A percentile compares a stretch with the other conserved stretches of the same genome.
phyloP scores from a whole-genome alignment of 2,113 vertebrate species.

The Cyphomyrus plagiostoma region DNA sequence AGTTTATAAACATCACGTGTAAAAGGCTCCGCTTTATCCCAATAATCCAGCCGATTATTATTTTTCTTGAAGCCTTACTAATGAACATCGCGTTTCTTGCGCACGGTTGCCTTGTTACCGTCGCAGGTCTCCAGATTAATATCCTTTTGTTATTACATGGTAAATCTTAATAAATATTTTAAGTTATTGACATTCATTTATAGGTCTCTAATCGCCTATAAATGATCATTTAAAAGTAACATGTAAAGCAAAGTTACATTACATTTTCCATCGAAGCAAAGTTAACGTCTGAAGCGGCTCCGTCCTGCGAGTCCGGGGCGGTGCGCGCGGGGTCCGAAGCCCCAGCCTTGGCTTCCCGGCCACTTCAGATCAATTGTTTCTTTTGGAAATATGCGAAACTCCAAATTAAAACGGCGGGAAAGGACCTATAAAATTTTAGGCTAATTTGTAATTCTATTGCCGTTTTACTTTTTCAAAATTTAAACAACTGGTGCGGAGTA shows the following conservation, averaged over 20 bases:
- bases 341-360: background rate
- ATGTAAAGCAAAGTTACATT: background rate
- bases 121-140: background rate
- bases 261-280: background rate
- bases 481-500: background rate
- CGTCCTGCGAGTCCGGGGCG: background rate
- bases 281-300: background rate
- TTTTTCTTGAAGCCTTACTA: background rate
- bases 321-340: background rate
- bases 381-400: background rate
- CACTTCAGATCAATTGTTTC: background rate
- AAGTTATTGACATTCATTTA: background rate
- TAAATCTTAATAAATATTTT: background rate
- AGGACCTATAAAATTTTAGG: background rate
- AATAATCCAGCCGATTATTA: background rate
- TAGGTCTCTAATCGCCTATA: background rate
- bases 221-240: background rate
- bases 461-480: background rate
- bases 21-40: background rate
- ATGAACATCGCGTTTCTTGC: background rate
- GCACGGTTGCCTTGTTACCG: background rate
- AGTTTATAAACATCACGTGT: background rate
- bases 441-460: background rate
- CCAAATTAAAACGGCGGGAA: background rate
- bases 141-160: background rate